These are phyloP conservation scores for Globia sparganii DNA, from an alignment of 2,888 invertebrate genomes.

Conservation along the genomic window DNA sequence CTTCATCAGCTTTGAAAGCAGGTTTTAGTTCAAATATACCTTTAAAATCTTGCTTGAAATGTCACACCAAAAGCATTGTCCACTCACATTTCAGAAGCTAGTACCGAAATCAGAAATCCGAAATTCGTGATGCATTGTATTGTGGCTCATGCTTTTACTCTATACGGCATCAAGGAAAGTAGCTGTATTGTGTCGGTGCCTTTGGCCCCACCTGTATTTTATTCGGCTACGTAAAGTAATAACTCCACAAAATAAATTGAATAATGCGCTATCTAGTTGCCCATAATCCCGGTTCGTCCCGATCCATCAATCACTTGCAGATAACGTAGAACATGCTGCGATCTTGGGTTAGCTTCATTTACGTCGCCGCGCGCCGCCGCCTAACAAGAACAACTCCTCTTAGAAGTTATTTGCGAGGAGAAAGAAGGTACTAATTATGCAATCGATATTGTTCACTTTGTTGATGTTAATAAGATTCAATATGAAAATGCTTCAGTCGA, in stretches of 20 bases:
- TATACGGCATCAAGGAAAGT: constrained; percentile 18
- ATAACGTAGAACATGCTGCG: constrained; percentile 41
- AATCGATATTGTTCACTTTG: background rate
- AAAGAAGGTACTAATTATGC: constrained; percentile 5
- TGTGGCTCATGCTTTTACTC: background rate
- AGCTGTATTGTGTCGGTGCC: constrained; percentile 18
- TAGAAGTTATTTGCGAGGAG: constrained; percentile 4
- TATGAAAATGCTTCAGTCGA: background rate
- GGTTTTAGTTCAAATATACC: background rate
- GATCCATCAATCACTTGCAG: constrained; percentile 58
- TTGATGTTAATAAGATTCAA: background rate
- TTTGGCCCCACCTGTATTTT: background rate
- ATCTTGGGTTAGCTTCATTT: constrained; percentile 40
- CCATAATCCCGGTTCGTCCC: constrained; percentile 5
- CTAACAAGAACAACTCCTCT: constrained; percentile 15
- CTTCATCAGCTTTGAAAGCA: background rate
- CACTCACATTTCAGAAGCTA: constrained; percentile 7
- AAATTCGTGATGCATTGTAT: constrained; percentile 20
- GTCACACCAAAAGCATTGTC: constrained; percentile 5
- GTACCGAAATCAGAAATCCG: background rate
- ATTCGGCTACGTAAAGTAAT: background rate
- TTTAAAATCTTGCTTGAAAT: constrained; percentile 2
- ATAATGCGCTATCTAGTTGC: constrained; percentile 25
- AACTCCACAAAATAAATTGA: background rate
- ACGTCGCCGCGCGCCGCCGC: constrained; percentile 9